Base-by-base conservation (phyloP, 2,797 vertebrate species). In the Gambusia yucatana region DNA sequence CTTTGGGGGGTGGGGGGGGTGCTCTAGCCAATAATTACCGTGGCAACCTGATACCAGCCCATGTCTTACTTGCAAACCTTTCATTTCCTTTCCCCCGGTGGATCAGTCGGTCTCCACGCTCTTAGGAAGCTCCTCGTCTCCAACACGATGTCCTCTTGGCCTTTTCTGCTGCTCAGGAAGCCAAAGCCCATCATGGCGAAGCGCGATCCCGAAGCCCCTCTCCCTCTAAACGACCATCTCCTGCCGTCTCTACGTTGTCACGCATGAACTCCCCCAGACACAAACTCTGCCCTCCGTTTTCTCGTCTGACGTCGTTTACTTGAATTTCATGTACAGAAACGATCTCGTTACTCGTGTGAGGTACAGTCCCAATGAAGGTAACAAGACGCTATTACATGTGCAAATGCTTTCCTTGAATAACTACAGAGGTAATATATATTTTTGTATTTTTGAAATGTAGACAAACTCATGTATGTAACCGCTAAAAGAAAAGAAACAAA, bases 341-440 rank as follows among this genome's bases (percentile, higher is more conserved):
- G 91, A 95, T 94, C 94, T 92, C 93, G 92, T 94, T 95, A 89
- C 89, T 87, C 93, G 86, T 90, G 88, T 94, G 86, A 94, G 90
- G 90, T 95, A 95, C 93, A 92, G 89, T 94, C 91, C 92, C 91
- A 88, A 92, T 95, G 94, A 94, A 94, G 93, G 88, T 93, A 92
- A 94, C 92, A 78, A 61, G 90, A 94, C 90, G 87, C 88, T 90
- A 92, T 90, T 89, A 91, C 84, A 85, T 91, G 93, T 94, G 93
- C 89, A 93, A 92, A 94, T 88, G 89, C 89, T 94, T 93, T 93
- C 89, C 86, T 94, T 94, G 88, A 95, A 93, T 93, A 93, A 94
- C 90, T 92, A 95, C 93, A 95, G 94, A 95, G 94, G 93, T 95
- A 95, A 95, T 95, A 95, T 94, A 94, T 95, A 95, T 95, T 95